phyloP scores from a whole-genome alignment of 2,113 vertebrate species.

The Elephas maximus region DNA sequence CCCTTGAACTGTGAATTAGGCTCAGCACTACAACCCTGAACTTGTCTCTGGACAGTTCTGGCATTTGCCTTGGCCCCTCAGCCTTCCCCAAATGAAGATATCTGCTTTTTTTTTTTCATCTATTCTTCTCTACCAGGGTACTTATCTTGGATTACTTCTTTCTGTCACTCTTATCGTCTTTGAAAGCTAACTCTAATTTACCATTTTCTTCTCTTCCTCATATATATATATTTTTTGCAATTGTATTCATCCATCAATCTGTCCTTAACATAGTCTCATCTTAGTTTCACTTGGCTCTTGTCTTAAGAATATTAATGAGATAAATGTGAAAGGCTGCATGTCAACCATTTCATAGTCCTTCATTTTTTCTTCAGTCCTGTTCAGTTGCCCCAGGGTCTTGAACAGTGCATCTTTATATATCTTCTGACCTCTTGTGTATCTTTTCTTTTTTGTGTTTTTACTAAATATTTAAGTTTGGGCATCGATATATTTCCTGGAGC shows the following conservation, averaged over 20 bases:
- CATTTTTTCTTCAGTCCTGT: constrained; percentile 46
- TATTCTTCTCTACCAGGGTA: constrained; percentile 24
- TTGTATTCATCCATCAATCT: constrained; percentile 51
- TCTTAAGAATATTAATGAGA: constrained; percentile 61
- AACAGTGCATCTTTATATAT: not conserved
- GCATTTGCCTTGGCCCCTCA: not conserved
- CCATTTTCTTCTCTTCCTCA: constrained; percentile 3
- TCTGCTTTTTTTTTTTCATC: not conserved
- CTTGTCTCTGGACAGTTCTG: constrained; percentile 23
- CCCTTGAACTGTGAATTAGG: not conserved
- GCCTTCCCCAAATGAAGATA: not conserved
- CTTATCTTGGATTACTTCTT: constrained; percentile 33
- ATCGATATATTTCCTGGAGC: constrained; percentile 58
- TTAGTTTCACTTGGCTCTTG: constrained; percentile 48
- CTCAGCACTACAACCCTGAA: not conserved
- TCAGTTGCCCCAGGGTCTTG: not conserved
- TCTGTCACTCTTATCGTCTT: constrained; percentile 48
- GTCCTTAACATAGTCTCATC: constrained; percentile 7
- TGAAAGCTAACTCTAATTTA: constrained; percentile 64
- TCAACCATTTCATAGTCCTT: not conserved
- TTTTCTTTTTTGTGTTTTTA: not conserved
- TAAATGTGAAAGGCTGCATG: constrained; percentile 37
- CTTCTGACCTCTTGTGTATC: not conserved
- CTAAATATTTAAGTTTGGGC: not conserved
- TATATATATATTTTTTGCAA: constrained; percentile 31